Evolutionary conservation across 1,140 invertebrate species (phyloP).

Genomic region (Nixonia krombeini): DNA sequence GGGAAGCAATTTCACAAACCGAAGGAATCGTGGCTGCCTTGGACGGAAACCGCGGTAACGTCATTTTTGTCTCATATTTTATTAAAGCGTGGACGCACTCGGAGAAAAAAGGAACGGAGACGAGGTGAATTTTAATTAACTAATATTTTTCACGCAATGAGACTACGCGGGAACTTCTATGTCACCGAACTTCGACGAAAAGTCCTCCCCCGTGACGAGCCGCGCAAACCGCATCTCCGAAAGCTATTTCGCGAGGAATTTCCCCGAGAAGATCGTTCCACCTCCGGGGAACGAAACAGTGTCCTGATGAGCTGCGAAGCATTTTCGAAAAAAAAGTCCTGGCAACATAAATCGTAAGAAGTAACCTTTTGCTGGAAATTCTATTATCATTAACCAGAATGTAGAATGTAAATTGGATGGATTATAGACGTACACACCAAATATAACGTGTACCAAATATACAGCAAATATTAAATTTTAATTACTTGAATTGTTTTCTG

Average conservation of each 20-base stretch:
- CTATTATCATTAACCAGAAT: slow-evolving; percentile 12
- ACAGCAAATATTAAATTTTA: too few relatives aligned
- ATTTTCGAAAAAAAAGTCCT: slow-evolving; percentile 2
- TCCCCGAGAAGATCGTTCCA: slow-evolving; percentile 17
- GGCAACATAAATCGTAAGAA: too few relatives aligned
- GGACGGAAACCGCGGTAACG: background rate
- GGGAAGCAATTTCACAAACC: background rate
- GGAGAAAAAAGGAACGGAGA: too few relatives aligned
- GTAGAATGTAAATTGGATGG: background rate
- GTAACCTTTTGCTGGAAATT: too few relatives aligned
- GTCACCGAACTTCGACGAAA: slow-evolving; percentile 12
- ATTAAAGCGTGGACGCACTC: too few relatives aligned
- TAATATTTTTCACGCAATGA: too few relatives aligned
- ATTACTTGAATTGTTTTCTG: too few relatives aligned
- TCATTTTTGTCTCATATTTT: background rate
- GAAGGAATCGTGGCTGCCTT: background rate
- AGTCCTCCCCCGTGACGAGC: slow-evolving; percentile 23
- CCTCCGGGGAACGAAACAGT: too few relatives aligned
- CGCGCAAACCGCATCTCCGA: background rate
- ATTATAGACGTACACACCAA: too few relatives aligned
- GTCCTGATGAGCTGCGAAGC: background rate
- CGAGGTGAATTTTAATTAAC: too few relatives aligned
- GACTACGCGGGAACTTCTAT: too few relatives aligned
- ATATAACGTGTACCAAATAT: too few relatives aligned
- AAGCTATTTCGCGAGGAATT: slow-evolving; percentile 10